These are phyloP conservation scores for Cyrtodaria siliqua DNA, from an alignment of 2,888 invertebrate genomes.

Conservation along the genomic window DNA sequence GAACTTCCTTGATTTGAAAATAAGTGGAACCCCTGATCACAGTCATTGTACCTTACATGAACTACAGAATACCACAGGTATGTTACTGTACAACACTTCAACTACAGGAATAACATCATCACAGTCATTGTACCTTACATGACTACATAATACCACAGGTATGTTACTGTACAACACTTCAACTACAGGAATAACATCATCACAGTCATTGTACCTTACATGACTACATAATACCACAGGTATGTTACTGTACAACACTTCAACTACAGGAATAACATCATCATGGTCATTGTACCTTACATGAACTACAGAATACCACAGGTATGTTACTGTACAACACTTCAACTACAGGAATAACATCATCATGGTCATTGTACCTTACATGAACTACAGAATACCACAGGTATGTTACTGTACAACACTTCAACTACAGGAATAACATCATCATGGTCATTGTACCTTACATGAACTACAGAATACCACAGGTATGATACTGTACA, in stretches of 20 bases:
- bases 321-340: too few relatives aligned
- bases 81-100: slow-evolving; percentile 90
- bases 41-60: slow-evolving; percentile 1
- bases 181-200: slow-evolving; percentile 92
- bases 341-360: too few relatives aligned
- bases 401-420: too few relatives aligned
- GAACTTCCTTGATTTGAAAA: too few relatives aligned
- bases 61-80: too few relatives aligned
- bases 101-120: slow-evolving; percentile 95
- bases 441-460: too few relatives aligned
- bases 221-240: slow-evolving; percentile 88
- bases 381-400: too few relatives aligned
- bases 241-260: slow-evolving; percentile 88
- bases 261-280: slow-evolving; percentile 96
- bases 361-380: too few relatives aligned
- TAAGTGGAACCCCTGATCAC: too few relatives aligned
- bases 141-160: slow-evolving; percentile 87
- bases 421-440: too few relatives aligned
- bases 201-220: slow-evolving; percentile 92
- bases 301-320: slow-evolving; percentile 89
- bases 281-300: slow-evolving; percentile 93
- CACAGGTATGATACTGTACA: too few relatives aligned
- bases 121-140: slow-evolving; percentile 93
- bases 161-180: slow-evolving; percentile 89
- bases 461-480: too few relatives aligned